These are phyloP conservation scores for Distichodus sexfasciatus DNA, from an alignment of 2,797 vertebrate genomes.

Conservation along the genomic window DNA sequence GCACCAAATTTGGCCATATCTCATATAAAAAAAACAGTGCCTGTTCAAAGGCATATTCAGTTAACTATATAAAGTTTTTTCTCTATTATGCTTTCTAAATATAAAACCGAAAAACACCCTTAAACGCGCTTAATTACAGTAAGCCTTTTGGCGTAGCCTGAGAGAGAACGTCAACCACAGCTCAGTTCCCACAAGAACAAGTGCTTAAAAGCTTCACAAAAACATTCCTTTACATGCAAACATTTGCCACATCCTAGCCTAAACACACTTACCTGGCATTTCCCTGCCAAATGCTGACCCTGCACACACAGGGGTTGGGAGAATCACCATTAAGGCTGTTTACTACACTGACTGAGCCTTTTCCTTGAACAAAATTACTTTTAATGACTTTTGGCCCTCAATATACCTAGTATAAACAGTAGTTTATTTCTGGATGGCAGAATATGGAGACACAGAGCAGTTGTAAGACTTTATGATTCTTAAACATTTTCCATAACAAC, in stretches of 20 bases:
- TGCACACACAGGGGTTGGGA: slow-evolving; percentile 47
- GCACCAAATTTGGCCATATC: no score
- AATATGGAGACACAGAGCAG: no score
- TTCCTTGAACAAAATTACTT: not conserved
- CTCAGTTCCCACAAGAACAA: slow-evolving; percentile 2
- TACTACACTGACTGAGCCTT: not conserved
- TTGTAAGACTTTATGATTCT: no score
- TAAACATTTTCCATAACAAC: no score
- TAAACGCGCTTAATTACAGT: no score
- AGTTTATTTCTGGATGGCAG: no score
- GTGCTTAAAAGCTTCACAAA: slow-evolving; percentile 12
- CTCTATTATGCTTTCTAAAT: no score
- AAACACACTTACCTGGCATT: slow-evolving; percentile 67
- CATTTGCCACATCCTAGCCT: slow-evolving; percentile 1
- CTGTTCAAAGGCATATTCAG: no score
- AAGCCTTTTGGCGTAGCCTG: not conserved
- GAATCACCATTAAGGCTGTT: not conserved
- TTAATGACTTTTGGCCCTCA: not conserved
- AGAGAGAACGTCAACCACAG: not conserved
- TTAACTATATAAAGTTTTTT: not conserved
- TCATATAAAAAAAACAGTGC: no score
- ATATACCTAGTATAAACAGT: no score
- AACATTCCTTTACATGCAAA: slow-evolving; percentile 5
- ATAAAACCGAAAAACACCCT: no score
- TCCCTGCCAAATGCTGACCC: slow-evolving; percentile 77